phyloP scores from a whole-genome alignment of 2,888 invertebrate genomes.

The Clunio marinus region DNA sequence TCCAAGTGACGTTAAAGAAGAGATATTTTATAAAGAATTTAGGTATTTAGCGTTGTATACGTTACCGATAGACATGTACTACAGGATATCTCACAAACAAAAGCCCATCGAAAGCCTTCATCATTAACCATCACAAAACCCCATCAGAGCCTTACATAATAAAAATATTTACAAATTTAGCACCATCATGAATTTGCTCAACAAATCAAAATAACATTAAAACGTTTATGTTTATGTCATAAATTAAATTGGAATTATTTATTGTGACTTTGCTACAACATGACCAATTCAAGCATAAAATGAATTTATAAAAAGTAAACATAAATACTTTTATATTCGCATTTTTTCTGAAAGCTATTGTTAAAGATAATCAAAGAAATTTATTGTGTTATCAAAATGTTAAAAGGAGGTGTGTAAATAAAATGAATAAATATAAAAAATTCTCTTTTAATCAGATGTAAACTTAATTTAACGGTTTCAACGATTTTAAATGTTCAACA shows the following conservation, averaged over 20 bases:
- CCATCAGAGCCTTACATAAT: not conserved
- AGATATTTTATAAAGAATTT: not conserved
- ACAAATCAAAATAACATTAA: too few species aligned
- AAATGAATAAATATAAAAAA: too few species aligned
- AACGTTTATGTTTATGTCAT: not conserved
- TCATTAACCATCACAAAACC: not conserved
- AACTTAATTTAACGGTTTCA: too few species aligned
- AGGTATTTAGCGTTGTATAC: too few species aligned
- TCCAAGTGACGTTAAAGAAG: not conserved
- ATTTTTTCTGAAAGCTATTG: not conserved
- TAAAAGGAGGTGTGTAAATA: too few species aligned
- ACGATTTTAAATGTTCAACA: too few species aligned
- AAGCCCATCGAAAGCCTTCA: not conserved
- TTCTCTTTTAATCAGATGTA: too few species aligned
- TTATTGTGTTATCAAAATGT: not conserved
- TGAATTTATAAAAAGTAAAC: too few species aligned
- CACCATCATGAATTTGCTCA: not conserved
- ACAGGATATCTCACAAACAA: not conserved
- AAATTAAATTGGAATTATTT: not conserved
- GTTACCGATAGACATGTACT: not conserved
- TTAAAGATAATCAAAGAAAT: not conserved
- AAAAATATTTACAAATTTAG: not conserved
- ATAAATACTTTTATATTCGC: conserved; percentile 1
- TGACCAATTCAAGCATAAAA: not conserved
- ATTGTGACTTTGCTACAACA: not conserved